Percentiles rank a stretch among this genome's conserved stretches.
These are phyloP conservation scores for Drosophila paranaensis DNA, from an alignment of 2,888 invertebrate genomes.

Conservation along the genomic window DNA sequence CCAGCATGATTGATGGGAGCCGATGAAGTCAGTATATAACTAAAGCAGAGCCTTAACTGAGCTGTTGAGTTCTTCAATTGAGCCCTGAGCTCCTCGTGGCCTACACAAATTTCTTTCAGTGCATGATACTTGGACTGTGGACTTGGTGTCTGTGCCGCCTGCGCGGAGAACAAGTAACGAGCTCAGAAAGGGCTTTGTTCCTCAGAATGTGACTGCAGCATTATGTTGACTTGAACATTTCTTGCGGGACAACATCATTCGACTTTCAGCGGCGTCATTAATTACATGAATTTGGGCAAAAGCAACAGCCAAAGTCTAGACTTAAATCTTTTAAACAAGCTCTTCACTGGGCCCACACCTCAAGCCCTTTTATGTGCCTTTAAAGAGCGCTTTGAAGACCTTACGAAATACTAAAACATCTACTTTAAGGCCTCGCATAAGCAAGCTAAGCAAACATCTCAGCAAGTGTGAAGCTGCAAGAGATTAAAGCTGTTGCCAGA, in stretches of 20 bases:
- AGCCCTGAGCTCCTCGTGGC: too few species aligned
- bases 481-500: neutral
- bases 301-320: neutral
- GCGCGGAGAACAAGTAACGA: neutral
- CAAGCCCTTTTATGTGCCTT: too few species aligned
- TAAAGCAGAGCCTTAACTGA: too few species aligned
- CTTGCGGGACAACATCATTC: constrained; percentile 5
- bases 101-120: neutral
- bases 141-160: neutral
- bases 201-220: neutral
- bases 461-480: neutral
- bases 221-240: constrained; percentile 2
- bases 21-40: too few species aligned
- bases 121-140: neutral
- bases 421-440: neutral
- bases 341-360: neutral
- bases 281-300: constrained; percentile 4
- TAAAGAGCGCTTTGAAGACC: too few species aligned
- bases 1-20: too few species aligned
- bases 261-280: constrained; percentile 5
- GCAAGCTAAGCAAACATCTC: neutral
- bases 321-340: neutral
- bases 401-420: too few species aligned
- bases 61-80: too few species aligned
- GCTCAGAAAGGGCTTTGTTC: neutral